These are phyloP conservation scores for Champsocephalus esox DNA, from an alignment of 2,797 vertebrate genomes.

Conservation along the genomic window DNA sequence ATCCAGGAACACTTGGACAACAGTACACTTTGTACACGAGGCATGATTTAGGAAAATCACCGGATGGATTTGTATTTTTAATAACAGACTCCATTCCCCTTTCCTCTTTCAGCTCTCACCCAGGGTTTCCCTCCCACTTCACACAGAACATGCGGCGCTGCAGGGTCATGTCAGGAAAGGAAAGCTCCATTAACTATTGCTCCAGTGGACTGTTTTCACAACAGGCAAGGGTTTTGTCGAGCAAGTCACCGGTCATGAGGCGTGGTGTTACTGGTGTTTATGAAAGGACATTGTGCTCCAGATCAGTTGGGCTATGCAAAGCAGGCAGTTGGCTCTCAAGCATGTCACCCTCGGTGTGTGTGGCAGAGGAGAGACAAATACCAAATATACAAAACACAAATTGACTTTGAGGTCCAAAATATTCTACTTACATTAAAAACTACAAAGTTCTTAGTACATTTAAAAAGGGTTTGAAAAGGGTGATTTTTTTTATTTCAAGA, in stretches of 20 bases:
- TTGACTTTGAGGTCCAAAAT: background rate
- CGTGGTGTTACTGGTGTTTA: conserved; percentile 47
- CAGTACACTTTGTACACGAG: background rate
- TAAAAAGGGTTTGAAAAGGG: background rate
- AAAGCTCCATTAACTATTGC: conserved; percentile 55
- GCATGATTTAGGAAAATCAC: conserved; percentile 7
- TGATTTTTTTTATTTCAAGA: background rate
- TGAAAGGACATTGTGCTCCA: conserved; percentile 41
- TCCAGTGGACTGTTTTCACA: conserved; percentile 52
- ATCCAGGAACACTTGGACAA: background rate
- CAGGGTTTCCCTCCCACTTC: conserved; percentile 48
- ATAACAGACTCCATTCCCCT: conserved; percentile 37
- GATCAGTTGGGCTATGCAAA: conserved; percentile 64
- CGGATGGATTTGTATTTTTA: background rate
- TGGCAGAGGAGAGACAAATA: background rate
- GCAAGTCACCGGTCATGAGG: conserved; percentile 44
- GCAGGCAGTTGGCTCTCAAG: conserved; percentile 34
- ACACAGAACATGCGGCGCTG: conserved; percentile 36
- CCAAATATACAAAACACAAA: background rate
- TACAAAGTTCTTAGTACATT: background rate
- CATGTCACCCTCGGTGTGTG: background rate
- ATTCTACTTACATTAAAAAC: background rate
- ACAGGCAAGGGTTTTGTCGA: conserved; percentile 34
- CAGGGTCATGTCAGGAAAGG: conserved; percentile 47
- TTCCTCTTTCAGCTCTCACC: conserved; percentile 32